These are phyloP conservation scores for Leptinotarsa undecemlineata DNA, from an alignment of 1,140 invertebrate species.

Conservation along the genomic window DNA sequence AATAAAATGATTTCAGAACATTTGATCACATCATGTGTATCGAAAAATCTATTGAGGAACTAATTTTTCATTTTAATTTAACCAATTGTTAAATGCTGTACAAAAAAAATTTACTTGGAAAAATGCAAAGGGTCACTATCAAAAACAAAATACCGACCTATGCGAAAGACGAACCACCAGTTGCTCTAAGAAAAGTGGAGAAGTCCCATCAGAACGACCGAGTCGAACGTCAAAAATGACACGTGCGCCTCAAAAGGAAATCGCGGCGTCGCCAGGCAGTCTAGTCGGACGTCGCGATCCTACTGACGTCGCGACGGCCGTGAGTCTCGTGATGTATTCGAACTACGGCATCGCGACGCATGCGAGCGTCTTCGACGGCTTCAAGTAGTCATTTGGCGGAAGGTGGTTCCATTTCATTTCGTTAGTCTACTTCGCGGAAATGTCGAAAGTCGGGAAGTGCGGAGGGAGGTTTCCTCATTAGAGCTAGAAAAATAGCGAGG, in stretches of 20 bases:
- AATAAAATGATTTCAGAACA: no score
- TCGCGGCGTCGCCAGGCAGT: conserved; percentile 20
- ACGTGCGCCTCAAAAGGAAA: conserved; percentile 23
- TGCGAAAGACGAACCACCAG: not conserved
- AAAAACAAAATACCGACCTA: not conserved
- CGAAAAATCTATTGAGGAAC: no score
- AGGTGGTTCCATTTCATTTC: conserved; percentile 2
- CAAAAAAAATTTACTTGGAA: no score
- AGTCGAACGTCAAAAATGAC: not conserved
- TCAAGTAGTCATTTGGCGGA: not conserved
- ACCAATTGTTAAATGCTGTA: no score
- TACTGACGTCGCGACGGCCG: conserved; percentile 13
- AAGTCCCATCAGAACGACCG: conserved; percentile 7
- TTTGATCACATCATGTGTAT: no score
- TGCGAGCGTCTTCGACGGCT: conserved; percentile 3
- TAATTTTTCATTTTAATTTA: no score
- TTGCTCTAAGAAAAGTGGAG: not conserved
- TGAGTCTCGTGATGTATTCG: conserved; percentile 1
- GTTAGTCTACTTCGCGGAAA: conserved; percentile 1
- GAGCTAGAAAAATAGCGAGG: not conserved
- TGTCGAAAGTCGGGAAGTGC: not conserved
- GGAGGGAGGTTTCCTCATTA: not conserved
- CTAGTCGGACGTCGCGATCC: conserved; percentile 20
- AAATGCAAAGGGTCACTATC: no score
- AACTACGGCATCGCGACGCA: conserved; percentile 11